A percentile compares a stretch with the other conserved stretches of the same genome.
These are phyloP conservation scores for Rhamnusium bicolor DNA, from an alignment of 2,888 invertebrate genomes.

Conservation along the genomic window DNA sequence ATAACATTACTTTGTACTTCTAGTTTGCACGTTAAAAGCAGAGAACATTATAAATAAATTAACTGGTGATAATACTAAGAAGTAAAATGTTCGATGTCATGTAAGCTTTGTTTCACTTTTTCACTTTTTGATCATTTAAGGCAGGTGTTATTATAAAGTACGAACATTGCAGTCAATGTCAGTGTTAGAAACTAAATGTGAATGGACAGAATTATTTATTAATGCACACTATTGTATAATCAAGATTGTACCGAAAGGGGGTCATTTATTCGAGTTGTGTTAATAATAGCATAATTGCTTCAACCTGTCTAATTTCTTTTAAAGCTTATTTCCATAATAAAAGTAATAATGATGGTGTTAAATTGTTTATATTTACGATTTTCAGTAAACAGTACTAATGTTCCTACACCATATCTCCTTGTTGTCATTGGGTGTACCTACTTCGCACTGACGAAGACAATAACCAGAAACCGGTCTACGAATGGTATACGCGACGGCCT, in stretches of 20 bases:
- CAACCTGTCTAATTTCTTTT: too few relatives aligned
- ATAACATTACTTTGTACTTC: neutral
- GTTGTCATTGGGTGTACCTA: too few relatives aligned
- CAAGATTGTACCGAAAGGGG: neutral
- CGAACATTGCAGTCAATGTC: slow-evolving; percentile 1
- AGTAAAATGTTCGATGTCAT: neutral
- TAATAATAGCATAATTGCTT: too few relatives aligned
- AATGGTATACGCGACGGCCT: too few relatives aligned
- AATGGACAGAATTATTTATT: neutral
- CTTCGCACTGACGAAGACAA: too few relatives aligned
- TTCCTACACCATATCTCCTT: too few relatives aligned
- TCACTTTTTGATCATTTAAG: neutral
- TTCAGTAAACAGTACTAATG: neutral
- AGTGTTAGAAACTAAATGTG: slow-evolving; percentile 12
- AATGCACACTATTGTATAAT: neutral
- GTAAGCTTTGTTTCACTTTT: slow-evolving; percentile 3
- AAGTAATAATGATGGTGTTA: neutral
- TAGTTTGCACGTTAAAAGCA: neutral
- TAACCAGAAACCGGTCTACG: too few relatives aligned
- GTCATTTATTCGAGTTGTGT: too few relatives aligned
- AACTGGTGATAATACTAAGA: neutral
- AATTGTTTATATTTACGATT: neutral
- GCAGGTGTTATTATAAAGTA: neutral
- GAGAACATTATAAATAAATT: neutral
- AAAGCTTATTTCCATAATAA: neutral